These are phyloP conservation scores for Leptodactylus fuscus DNA, from an alignment of 2,113 vertebrate genomes.

Conservation along the genomic window DNA sequence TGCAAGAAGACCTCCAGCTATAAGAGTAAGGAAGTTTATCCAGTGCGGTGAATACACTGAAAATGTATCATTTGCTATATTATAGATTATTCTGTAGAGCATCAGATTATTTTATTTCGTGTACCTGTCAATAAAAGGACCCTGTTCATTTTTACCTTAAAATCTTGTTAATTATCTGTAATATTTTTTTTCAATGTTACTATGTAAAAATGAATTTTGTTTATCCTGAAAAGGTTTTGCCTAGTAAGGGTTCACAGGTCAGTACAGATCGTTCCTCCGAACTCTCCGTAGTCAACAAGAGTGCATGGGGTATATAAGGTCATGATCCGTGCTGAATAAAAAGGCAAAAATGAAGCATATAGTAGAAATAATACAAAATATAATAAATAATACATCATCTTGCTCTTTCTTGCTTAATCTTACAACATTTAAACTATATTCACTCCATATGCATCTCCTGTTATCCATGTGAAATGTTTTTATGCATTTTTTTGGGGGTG, in stretches of 20 bases:
- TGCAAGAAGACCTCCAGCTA: too few relatives aligned
- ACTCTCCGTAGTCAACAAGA: background rate
- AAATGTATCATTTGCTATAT: too few relatives aligned
- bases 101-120: too few relatives aligned
- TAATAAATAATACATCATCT: too few relatives aligned
- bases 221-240: background rate
- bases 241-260: background rate
- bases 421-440: too few relatives aligned
- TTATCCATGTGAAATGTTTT: too few relatives aligned
- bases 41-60: too few relatives aligned
- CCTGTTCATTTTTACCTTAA: background rate
- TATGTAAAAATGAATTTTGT: slow-evolving; percentile 4
- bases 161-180: background rate
- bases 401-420: too few relatives aligned
- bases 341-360: background rate
- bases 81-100: too few relatives aligned
- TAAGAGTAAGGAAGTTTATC: too few relatives aligned
- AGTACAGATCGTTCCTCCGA: background rate
- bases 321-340: background rate
- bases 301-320: background rate
- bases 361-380: background rate
- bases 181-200: background rate
- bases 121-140: background rate
- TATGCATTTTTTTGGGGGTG: too few relatives aligned
- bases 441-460: too few relatives aligned